Evolutionary conservation across 2,113 vertebrate species (phyloP).

Genomic region (Ptilorrhoa leucosticta): DNA sequence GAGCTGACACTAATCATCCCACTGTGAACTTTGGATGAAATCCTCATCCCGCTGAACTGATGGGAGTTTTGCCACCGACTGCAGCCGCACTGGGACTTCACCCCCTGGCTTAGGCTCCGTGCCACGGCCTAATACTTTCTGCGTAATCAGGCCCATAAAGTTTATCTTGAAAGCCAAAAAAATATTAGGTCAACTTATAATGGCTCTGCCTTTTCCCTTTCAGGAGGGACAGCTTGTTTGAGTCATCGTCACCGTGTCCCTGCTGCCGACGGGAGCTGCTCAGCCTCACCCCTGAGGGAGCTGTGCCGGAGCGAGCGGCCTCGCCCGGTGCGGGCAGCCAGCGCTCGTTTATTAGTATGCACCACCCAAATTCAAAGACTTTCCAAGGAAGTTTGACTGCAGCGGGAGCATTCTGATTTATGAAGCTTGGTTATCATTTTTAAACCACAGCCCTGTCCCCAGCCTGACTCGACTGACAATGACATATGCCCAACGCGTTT

Average conservation of each 20-base stretch:
- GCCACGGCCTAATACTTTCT: neutral
- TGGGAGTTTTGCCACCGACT: constrained; percentile 18
- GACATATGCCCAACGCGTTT: neutral
- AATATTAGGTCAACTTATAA: neutral
- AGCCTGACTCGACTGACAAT: constrained; percentile 36
- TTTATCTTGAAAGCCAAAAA: constrained; percentile 25
- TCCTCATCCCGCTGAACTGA: neutral
- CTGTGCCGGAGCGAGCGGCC: neutral
- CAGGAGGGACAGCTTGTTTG: neutral
- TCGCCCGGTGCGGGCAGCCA: neutral
- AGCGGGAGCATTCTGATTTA: constrained; percentile 51
- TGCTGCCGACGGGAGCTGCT: neutral
- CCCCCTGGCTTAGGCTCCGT: neutral
- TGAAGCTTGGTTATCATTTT: constrained; percentile 54
- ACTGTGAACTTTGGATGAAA: constrained; percentile 25
- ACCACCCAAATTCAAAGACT: constrained; percentile 63
- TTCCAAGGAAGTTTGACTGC: constrained; percentile 62
- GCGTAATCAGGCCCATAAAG: neutral
- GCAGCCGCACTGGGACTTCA: neutral
- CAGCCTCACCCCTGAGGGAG: neutral
- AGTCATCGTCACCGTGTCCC: neutral
- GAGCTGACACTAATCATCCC: constrained; percentile 10
- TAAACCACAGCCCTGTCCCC: constrained; percentile 1
- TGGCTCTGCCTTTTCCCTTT: neutral
- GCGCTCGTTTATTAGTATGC: constrained; percentile 43